These are phyloP conservation scores for Nemotelus nigrinus DNA, from an alignment of 2,888 invertebrate species.

Conservation along the genomic window DNA sequence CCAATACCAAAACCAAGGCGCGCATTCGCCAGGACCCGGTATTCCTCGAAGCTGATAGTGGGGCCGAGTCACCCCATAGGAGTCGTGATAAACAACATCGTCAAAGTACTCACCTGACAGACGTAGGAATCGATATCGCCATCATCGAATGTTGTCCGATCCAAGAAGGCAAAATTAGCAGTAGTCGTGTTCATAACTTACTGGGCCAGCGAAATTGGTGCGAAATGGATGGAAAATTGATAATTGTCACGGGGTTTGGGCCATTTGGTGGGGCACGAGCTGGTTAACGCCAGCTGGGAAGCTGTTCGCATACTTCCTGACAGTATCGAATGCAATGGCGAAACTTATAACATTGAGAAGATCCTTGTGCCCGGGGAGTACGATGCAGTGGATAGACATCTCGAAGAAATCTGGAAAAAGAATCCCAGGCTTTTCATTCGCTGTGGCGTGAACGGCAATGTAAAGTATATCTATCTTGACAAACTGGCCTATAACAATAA, in stretches of 20 bases:
- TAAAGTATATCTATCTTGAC: slow-evolving; percentile 60
- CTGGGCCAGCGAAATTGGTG: background rate
- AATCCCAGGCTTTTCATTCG: slow-evolving; percentile 67
- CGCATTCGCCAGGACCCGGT: too few relatives aligned
- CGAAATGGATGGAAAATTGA: slow-evolving; percentile 55
- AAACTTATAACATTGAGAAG: slow-evolving; percentile 66
- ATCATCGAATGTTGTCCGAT: too few relatives aligned
- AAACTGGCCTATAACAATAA: slow-evolving; percentile 62
- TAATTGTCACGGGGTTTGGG: slow-evolving; percentile 78
- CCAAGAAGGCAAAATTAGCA: too few relatives aligned
- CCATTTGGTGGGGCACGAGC: slow-evolving; percentile 73
- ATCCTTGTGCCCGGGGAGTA: slow-evolving; percentile 74
- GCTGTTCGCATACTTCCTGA: slow-evolving; percentile 72
- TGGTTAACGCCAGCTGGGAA: slow-evolving; percentile 81
- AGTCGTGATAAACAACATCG: too few relatives aligned
- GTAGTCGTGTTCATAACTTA: too few relatives aligned
- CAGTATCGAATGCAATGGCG: slow-evolving; percentile 57
- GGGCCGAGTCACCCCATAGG: too few relatives aligned
- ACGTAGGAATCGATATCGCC: too few relatives aligned
- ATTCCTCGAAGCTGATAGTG: too few relatives aligned
- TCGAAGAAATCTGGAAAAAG: slow-evolving; percentile 73
- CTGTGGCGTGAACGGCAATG: slow-evolving; percentile 61
- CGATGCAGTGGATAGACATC: slow-evolving; percentile 68
- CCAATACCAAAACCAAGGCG: too few relatives aligned
- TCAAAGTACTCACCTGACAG: too few relatives aligned